Base-by-base conservation (phyloP, 2,113 vertebrate genomes). In the Barnardius zonarius region DNA sequence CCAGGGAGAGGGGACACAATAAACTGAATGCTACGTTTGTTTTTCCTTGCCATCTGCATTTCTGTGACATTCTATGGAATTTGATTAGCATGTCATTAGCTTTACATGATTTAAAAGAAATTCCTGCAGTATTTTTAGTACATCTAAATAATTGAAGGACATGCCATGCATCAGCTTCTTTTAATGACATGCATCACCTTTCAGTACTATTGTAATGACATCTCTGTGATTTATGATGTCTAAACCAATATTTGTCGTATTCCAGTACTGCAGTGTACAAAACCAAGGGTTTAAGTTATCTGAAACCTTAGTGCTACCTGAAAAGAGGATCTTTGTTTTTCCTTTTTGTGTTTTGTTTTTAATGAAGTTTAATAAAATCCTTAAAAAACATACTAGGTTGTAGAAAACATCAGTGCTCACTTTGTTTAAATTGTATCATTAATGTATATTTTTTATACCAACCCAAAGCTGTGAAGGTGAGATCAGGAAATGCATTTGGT, bases 61-160 rank as follows among this genome's bases (percentile, higher is more conserved):
- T 88, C 64, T 88, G 43, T 89, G 89, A 72, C 69, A 88, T 64
- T 86, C 24, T 48, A 5, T 35, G 85, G 70, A 84, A 76, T 95
- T 91, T 95, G 89, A 92, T 66, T 94, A 86, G 49, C 91, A 91
- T 85, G 52, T 37, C 57, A 85, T 95, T 96, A 91, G 17, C 57
- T 95, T 90, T 90, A 73, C 17, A 49, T 86, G 82, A 70, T 90
- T 95, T 90, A 91, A 95, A 95, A 86, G 31, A 86, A 91, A 90
- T 88, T 94, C 31, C 67, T 90, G 46, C 64, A 77, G 75, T 93
- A 85, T 91, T 94, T 96, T 51, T 25, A 91, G 82, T 0, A 4
- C 78, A 91, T 90, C 70, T 72, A 95, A 83, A 95, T 95, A 95
- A 91, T 90, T 94, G 90, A 94, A 95, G 95, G 87, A 66, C 52